A percentile compares a stretch with the other conserved stretches of the same genome.
Evolutionary conservation across 2,113 vertebrate species (phyloP).

Genomic region (Nerophis ophidion): DNA sequence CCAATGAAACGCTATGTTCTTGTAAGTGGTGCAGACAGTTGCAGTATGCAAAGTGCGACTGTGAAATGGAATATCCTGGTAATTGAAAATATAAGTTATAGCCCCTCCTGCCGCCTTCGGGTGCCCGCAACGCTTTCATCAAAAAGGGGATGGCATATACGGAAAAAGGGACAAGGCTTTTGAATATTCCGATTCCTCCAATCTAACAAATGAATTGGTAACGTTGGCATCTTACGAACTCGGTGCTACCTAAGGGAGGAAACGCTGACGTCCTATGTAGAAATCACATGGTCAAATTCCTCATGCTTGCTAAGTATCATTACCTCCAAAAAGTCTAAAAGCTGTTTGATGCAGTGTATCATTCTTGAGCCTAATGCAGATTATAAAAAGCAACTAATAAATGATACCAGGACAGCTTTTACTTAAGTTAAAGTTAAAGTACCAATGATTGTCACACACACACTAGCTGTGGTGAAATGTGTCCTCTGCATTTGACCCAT

Average conservation of each 20-base stretch:
- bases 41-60: constrained; percentile 27
- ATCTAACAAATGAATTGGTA: constrained; percentile 71
- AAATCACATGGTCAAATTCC: constrained; percentile 41
- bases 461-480: too few relatives aligned
- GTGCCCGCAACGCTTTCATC: constrained; percentile 49
- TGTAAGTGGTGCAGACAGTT: constrained; percentile 38
- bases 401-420: too few relatives aligned
- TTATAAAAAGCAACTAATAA: too few relatives aligned
- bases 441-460: too few relatives aligned
- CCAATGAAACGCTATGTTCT: constrained; percentile 12
- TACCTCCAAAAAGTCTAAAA: too few relatives aligned
- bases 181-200: constrained; percentile 65
- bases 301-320: not conserved
- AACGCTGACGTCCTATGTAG: constrained; percentile 48
- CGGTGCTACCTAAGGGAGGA: constrained; percentile 52
- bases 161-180: constrained; percentile 46
- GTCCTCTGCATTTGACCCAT: too few relatives aligned
- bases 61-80: constrained; percentile 54
- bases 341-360: too few relatives aligned
- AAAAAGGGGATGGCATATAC: constrained; percentile 44
- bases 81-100: constrained; percentile 62
- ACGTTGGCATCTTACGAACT: constrained; percentile 42
- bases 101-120: constrained; percentile 30
- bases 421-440: too few relatives aligned
- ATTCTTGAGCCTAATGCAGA: too few relatives aligned